Evolutionary conservation across 2,113 vertebrate species (phyloP).

Genomic region (Carlito syrichta): DNA sequence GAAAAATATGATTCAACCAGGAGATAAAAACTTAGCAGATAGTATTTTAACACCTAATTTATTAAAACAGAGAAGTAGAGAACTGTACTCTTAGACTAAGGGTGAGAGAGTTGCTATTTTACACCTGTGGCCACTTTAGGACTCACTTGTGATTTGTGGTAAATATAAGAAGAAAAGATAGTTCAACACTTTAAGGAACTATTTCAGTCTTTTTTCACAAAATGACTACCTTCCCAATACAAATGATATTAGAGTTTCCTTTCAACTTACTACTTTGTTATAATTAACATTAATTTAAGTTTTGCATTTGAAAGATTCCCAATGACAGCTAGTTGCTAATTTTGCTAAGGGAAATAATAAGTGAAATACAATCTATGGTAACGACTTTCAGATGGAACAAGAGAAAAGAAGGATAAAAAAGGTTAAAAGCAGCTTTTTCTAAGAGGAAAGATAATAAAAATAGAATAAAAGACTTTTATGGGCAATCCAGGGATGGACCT

Average conservation of each 20-base stretch:
- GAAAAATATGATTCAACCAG: neutral
- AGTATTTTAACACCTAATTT: neutral
- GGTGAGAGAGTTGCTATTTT: neutral
- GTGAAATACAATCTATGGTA: neutral
- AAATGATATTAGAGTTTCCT: neutral
- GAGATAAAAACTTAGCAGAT: neutral
- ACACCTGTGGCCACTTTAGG: neutral
- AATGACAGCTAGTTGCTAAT: neutral
- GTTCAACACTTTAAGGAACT: neutral
- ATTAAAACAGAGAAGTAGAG: neutral
- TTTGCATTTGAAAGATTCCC: neutral
- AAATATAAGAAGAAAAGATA: neutral
- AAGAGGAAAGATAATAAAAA: neutral
- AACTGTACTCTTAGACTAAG: neutral
- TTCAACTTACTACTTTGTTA: neutral
- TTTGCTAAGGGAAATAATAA: neutral
- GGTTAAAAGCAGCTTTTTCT: neutral
- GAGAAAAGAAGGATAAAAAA: neutral
- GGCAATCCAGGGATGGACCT: neutral
- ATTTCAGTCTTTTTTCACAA: neutral
- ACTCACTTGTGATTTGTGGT: neutral
- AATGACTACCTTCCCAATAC: neutral
- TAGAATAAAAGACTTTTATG: neutral
- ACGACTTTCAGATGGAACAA: neutral
- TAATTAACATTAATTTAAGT: slow-evolving; percentile 5